phyloP scores from a whole-genome alignment of 1,140 invertebrate species.

The Macrobrachium nipponense region DNA sequence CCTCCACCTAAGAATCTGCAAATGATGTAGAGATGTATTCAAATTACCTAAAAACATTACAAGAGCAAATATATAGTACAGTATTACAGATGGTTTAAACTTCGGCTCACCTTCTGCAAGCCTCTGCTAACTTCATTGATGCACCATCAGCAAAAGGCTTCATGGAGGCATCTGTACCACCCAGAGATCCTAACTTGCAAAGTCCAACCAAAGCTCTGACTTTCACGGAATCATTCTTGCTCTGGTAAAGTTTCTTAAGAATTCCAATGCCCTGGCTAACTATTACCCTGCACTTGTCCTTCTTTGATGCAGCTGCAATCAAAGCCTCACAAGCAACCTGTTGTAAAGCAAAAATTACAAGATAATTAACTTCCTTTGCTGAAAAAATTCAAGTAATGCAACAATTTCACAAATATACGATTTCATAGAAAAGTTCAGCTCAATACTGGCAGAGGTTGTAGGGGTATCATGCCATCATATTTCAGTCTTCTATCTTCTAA shows the following conservation, averaged over 20 bases:
- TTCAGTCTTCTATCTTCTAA: too few species aligned
- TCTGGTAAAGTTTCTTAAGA: constrained; percentile 92
- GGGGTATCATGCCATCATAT: too few species aligned
- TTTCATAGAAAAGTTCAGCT: too few species aligned
- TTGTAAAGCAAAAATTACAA: constrained; percentile 68
- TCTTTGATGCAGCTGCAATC: constrained; percentile 95
- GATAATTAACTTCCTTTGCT: neutral
- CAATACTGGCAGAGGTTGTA: too few species aligned
- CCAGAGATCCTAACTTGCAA: constrained; percentile 95
- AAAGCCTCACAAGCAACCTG: constrained; percentile 96
- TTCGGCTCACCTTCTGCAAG: constrained; percentile 79
- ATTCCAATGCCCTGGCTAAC: constrained; percentile 93
- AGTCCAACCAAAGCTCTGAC: constrained; percentile 91
- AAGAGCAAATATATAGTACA: too few species aligned
- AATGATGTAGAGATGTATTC: too few species aligned
- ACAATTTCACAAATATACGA: neutral
- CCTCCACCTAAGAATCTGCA: too few species aligned
- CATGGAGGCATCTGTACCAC: constrained; percentile 94
- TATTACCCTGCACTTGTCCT: constrained; percentile 94
- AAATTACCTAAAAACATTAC: too few species aligned
- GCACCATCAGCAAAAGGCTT: constrained; percentile 96
- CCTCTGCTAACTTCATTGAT: constrained; percentile 91
- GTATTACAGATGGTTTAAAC: too few species aligned
- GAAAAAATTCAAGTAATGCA: neutral
- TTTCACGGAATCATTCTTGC: constrained; percentile 89